These are phyloP conservation scores for Apogon hyalosoma DNA, from an alignment of 2,797 vertebrate genomes.

Conservation along the genomic window DNA sequence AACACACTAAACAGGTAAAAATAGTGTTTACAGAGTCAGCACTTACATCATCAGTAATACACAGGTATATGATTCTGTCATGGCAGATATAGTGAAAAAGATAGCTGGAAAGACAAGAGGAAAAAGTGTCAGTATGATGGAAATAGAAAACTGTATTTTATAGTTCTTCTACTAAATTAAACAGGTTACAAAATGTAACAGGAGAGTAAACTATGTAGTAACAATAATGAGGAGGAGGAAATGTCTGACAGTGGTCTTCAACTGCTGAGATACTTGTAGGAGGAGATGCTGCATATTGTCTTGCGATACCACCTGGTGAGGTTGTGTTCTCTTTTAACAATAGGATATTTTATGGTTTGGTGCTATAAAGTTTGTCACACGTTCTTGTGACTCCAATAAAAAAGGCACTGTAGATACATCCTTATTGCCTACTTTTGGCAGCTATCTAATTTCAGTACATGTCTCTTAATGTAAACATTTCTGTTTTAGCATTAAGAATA, in stretches of 20 bases:
- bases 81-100: conserved; percentile 99
- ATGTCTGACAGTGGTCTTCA: background rate
- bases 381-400: background rate
- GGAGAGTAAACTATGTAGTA: conserved; percentile 1
- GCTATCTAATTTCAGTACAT: too few species aligned
- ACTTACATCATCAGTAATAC: conserved; percentile 99
- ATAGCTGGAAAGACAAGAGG: conserved; percentile 83
- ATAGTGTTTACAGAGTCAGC: conserved; percentile 9
- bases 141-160: background rate
- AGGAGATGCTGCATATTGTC: background rate
- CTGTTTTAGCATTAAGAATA: too few species aligned
- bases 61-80: conserved; percentile 97
- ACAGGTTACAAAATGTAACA: background rate
- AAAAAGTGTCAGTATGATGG: background rate
- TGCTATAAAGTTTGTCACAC: background rate
- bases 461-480: too few species aligned
- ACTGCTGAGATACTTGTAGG: background rate
- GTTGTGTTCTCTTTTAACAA: background rate
- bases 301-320: conserved; percentile 1
- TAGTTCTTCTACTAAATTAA: background rate
- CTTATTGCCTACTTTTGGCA: too few species aligned
- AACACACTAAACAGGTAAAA: background rate
- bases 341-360: background rate
- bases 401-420: too few species aligned
- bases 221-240: background rate